Evolutionary conservation across 2,113 vertebrate species (phyloP), one percentile per base, ranked within the genome.

Genomic region (Otus sunia): DNA sequence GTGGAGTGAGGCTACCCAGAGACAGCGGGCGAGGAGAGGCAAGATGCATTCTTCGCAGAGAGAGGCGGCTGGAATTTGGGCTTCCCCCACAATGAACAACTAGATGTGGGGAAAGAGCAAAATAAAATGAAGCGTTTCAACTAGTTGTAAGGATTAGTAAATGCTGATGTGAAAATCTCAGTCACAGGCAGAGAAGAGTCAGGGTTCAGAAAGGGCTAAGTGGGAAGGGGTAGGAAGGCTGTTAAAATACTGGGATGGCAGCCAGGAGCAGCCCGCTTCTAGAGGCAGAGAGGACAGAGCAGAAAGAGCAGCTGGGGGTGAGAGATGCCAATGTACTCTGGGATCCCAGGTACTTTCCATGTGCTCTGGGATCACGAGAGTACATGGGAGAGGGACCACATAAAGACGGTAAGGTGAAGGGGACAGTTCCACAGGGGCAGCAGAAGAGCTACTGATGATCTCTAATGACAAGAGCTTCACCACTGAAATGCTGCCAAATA

Each of bases 61-160:
- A 89, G 36, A 93, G 41, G 53, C 11, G 6, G n/a, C 37, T 90
- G 89, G 55, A 96, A 91, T 91, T 89, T 30, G 9, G 53, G 27
- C 49, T 29, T 45, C 10, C 11, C 39, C 30, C 4, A 0, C 60
- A 91, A 19, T 3, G 12, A 88, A 50, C 10, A 64, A 47, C 12
- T 15, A 16, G 17, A 34, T 45, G 15, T 30, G 13, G 6, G 23
- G 27, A 74, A 86, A 80, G 37, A 76, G 56, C 55, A 66, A 63
- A 82, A 20, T 18, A 50, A 94, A 91, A 91, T 43, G 4, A 47
- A 90, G 27, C 0, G 0, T 64, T 87, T 78, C 64, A 71, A 37
- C 5, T 21, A 95, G 49, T 23, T 49, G 47, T 12, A 85, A 30
- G 39, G 29, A 82, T 78, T 53, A 71, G 37, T 36, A 92, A 84